Percentiles rank a stretch among this genome's conserved stretches.
Evolutionary conservation across 64 coral and sea anemone species (phyloP).

Genomic region (Astreopora myriophthalma): DNA sequence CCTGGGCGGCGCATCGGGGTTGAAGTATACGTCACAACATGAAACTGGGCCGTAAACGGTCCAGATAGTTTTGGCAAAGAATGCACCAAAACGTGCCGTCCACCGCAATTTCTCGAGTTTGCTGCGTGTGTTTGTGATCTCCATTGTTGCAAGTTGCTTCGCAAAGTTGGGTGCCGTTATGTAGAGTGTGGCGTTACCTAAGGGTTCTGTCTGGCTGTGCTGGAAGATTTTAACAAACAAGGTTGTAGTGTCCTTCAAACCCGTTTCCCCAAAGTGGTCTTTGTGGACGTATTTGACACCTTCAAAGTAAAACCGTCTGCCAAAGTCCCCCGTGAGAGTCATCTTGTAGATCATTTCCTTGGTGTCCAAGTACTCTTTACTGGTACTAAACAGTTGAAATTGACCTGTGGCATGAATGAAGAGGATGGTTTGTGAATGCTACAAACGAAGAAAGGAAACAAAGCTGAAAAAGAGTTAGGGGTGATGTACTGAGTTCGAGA

Average conservation of each 20-base stretch:
- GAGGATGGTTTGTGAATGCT: not conserved
- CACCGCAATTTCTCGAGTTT: constrained; percentile 24
- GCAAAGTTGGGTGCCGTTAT: constrained; percentile 41
- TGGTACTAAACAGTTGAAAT: constrained; percentile 10
- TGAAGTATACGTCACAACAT: not conserved
- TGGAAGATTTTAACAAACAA: constrained; percentile 41
- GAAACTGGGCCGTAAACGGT: constrained; percentile 31
- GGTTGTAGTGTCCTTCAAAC: constrained; percentile 51
- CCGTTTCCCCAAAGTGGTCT: constrained; percentile 43
- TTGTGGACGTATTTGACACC: constrained; percentile 57
- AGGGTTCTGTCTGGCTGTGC: not conserved
- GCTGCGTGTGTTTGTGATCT: constrained; percentile 51
- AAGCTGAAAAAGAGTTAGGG: not conserved
- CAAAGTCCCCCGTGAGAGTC: not conserved
- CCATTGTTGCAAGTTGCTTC: constrained; percentile 39
- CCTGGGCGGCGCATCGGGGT: constrained; percentile 19
- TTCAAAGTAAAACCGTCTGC: constrained; percentile 31
- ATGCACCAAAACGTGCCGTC: constrained; percentile 5
- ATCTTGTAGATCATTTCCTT: constrained; percentile 67
- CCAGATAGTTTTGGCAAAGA: constrained; percentile 53
- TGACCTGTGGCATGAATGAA: constrained; percentile 7
- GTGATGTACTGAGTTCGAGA: not conserved
- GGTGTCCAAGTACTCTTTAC: constrained; percentile 2
- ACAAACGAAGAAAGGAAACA: not conserved
- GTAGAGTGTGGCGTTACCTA: constrained; percentile 27